Conservation (phyloP, 2,113 vertebrate genomes). For the Tapirus terrestris region DNA sequence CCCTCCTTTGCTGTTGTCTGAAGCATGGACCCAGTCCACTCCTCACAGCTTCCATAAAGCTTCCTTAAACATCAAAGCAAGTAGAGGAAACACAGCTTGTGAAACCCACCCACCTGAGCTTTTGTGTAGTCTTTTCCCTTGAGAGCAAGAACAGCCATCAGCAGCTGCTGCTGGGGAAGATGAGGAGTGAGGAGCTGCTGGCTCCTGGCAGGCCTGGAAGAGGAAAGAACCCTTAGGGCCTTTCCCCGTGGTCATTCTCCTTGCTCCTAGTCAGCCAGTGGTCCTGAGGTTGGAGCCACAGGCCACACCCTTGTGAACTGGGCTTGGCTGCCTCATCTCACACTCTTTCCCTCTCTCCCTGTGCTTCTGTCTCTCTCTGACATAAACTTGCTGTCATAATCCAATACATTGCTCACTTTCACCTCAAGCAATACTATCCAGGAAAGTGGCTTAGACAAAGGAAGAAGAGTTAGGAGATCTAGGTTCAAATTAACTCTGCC, state of each 20-base stretch:
- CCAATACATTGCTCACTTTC: background rate
- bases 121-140: background rate
- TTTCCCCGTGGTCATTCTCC: background rate
- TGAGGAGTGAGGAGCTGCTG: background rate
- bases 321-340: background rate
- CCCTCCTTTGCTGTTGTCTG: background rate
- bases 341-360: background rate
- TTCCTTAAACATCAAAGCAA: background rate
- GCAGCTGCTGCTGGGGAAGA: background rate
- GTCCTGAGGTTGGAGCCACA: background rate
- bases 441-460: background rate
- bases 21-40: background rate
- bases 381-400: background rate
- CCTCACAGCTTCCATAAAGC: background rate
- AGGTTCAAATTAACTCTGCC: background rate
- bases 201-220: background rate
- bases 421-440: background rate
- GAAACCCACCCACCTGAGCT: background rate
- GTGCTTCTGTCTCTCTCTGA: background rate
- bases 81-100: background rate
- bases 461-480: background rate
- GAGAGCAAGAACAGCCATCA: background rate
- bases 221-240: background rate
- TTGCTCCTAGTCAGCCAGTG: background rate
- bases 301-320: background rate